Conservation (phyloP, 2,113 vertebrate species). For the Aviceda subcristata region DNA sequence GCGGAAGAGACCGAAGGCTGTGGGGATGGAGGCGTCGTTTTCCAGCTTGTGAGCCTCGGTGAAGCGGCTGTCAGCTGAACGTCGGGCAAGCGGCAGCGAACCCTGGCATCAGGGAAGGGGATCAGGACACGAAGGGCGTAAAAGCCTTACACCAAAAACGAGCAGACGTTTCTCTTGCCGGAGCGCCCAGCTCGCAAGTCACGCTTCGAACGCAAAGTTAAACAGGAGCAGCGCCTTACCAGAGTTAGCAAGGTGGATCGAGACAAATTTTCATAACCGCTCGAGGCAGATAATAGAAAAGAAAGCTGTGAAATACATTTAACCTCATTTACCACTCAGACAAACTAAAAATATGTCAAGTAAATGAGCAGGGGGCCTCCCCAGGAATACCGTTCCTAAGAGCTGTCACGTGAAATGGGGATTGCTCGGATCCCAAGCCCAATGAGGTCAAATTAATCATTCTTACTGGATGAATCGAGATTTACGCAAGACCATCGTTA, state of each 20-base stretch:
- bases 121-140: not conserved
- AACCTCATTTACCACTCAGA: not conserved
- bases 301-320: not conserved
- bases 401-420: not conserved
- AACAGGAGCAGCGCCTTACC: not conserved
- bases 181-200: not conserved
- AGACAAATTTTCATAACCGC: not conserved
- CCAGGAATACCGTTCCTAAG: not conserved
- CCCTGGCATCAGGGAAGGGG: not conserved
- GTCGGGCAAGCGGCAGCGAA: not conserved
- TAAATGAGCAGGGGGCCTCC: not conserved
- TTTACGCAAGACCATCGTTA: accelerated
- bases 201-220: not conserved
- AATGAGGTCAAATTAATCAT: not conserved
- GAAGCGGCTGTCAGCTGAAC: too few species aligned
- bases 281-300: not conserved
- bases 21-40: accelerated
- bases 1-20: not conserved
- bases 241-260: not conserved
- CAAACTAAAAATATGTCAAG: not conserved
- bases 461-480: not conserved
- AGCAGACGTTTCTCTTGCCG: not conserved
- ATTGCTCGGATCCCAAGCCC: not conserved
- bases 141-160: not conserved
- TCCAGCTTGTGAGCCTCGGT: not conserved